A percentile compares a stretch with the other conserved stretches of the same genome.
Conservation (phyloP, 2,797 vertebrate genomes). For the Craterocephalus amniculus region DNA sequence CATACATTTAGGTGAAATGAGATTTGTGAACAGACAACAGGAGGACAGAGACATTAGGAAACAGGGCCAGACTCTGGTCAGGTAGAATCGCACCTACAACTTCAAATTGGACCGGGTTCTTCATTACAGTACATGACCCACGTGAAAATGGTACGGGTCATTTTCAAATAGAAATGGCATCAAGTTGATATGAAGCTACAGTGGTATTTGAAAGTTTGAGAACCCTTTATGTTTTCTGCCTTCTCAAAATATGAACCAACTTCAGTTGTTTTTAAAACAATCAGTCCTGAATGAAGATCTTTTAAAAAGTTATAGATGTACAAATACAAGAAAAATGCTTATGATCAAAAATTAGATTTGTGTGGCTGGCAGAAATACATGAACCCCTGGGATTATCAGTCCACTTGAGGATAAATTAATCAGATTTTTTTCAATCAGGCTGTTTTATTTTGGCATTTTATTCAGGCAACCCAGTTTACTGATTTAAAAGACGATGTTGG, state of each 20-base stretch:
- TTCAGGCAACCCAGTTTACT: too few species aligned
- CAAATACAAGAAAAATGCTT: background rate
- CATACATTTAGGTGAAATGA: constrained; percentile 28
- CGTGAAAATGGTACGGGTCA: background rate
- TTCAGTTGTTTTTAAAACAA: background rate
- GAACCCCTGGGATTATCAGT: background rate
- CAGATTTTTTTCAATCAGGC: background rate
- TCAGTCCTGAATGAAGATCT: background rate
- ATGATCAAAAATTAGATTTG: background rate
- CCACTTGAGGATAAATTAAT: background rate
- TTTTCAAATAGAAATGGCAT: background rate
- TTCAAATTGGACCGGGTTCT: background rate
- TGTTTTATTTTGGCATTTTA: background rate
- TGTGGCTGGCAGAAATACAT: background rate
- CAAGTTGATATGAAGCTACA: background rate
- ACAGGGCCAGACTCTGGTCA: constrained; percentile 42
- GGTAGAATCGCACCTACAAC: constrained; percentile 17
- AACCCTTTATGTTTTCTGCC: background rate
- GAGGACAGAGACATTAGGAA: constrained; percentile 58
- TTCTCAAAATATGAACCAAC: background rate
- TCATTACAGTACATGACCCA: background rate
- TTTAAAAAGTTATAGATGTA: background rate
- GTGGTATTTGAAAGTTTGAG: background rate
- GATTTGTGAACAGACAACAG: constrained; percentile 24
- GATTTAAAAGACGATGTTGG: too few species aligned